Conservation (phyloP, 1,140 invertebrate species). For the Drosophila kurseongensis region DNA sequence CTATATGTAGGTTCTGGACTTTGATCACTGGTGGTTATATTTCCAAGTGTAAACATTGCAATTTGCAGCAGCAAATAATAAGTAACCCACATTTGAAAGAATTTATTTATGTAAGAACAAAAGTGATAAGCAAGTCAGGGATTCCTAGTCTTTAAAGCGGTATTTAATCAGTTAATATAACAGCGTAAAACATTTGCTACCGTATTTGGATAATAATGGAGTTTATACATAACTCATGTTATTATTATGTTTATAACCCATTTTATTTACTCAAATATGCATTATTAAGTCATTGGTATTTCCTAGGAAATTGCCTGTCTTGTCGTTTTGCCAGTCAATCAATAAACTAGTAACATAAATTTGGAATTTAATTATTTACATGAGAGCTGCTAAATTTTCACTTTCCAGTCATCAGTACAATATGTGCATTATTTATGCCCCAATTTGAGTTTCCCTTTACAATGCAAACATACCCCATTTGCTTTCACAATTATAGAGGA, state of each 20-base stretch:
- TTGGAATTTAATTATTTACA: slow-evolving; percentile 12
- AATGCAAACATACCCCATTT: slow-evolving; percentile 30
- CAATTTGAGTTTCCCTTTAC: slow-evolving; percentile 18
- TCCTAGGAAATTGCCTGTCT: background rate
- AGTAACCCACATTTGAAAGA: slow-evolving; percentile 1
- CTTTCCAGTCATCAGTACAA: slow-evolving; percentile 20
- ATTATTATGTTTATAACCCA: no score
- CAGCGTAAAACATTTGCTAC: no score
- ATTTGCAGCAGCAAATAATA: background rate
- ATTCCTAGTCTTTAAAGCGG: background rate
- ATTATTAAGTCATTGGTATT: background rate
- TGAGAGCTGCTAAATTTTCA: slow-evolving; percentile 13
- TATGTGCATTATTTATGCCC: slow-evolving; percentile 39
- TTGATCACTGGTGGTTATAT: background rate
- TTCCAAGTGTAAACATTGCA: background rate
- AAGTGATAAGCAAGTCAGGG: slow-evolving; percentile 2
- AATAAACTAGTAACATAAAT: slow-evolving; percentile 11
- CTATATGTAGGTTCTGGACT: background rate
- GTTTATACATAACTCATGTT: no score
- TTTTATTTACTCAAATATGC: background rate
- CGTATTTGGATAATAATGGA: background rate
- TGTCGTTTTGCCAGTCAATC: slow-evolving; percentile 2
- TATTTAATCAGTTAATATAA: no score
- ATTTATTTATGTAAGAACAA: background rate
- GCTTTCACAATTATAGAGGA: slow-evolving; percentile 13